Base-by-base conservation (phyloP, 2,113 vertebrate species). In the Dipodomys spectabilis region DNA sequence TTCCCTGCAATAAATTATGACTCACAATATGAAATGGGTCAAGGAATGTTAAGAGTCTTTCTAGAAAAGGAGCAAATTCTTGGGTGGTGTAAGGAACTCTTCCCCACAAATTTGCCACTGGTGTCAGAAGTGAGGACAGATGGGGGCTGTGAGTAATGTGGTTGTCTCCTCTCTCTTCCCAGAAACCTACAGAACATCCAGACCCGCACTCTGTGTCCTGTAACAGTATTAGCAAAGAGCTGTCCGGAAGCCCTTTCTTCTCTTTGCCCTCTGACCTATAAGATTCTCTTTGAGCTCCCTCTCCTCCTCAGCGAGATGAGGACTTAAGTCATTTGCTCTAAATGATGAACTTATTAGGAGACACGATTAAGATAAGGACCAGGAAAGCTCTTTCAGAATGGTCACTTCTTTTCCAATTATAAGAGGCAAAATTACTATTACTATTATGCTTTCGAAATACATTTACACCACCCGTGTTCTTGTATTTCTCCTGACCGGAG, bases 1-100 rank as follows among this genome's bases (percentile, higher is more conserved):
- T 72, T 49, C 32, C 25, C 32, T 73, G 2, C 60, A 16, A 60
- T 49, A 68, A 15, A 69, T 6, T 2, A 1, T 7, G 39, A 22
- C 11, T 0, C 1, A 32, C 9, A 30, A 6, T 0, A 1, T 0
- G 23, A 44, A 7, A 28, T 64, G 16, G 45, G 65, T 30, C 2
- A 10, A 39, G 0, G 9, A n/a, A 13, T 28, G 60, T 49, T 18
- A 19, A 28, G 23, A 49, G 30, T 32, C 53, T 88, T 85, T 65
- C 49, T 9, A 72, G 23, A 13, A 75, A 71, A 67, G 64, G 19
- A 45, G 49, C 16, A 35, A 65, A 45, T 5, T 9, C 53, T 35
- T 62, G 12, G n/a, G 27, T 71, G 12, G 7, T 67, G 69, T 49
- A 11, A 73, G 39, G 65, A 53, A 3, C 15, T 28, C 22, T 16